Conservation (phyloP, 37 sponge, comb jelly and placozoan species). For the Geodia barretti region DNA sequence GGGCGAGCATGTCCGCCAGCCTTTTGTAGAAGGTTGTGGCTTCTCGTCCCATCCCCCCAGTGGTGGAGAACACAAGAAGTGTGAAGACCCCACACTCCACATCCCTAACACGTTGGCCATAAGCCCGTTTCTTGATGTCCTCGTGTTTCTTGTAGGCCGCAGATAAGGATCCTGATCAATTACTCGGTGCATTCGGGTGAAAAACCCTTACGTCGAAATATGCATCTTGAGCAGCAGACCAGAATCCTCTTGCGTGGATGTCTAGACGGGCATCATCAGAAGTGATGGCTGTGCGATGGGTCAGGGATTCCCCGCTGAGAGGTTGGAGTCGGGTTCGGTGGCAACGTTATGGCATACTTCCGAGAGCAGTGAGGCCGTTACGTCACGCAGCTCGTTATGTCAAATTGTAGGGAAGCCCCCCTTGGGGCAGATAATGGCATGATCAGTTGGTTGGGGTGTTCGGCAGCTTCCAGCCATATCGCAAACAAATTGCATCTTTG, state of each 20-base stretch:
- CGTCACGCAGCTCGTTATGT: slow-evolving; percentile 39
- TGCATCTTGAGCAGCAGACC: slow-evolving; percentile 19
- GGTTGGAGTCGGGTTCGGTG: slow-evolving; percentile 40
- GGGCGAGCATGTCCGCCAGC: slow-evolving; percentile 21
- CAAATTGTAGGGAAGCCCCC: slow-evolving; percentile 39
- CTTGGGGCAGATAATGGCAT: slow-evolving; percentile 13
- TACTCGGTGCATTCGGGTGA: slow-evolving; percentile 37
- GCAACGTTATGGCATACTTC: slow-evolving; percentile 44
- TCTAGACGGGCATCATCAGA: slow-evolving; percentile 24
- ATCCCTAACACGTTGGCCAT: slow-evolving; percentile 16
- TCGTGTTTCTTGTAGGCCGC: too few species aligned
- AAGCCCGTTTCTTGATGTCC: background rate
- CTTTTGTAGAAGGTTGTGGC: slow-evolving; percentile 32
- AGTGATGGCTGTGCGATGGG: slow-evolving; percentile 12
- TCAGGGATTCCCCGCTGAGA: slow-evolving; percentile 18
- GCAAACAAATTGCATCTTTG: background rate
- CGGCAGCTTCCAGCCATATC: slow-evolving; percentile 12
- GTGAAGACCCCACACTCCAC: slow-evolving; percentile 43
- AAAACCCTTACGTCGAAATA: slow-evolving; percentile 54
- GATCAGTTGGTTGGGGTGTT: background rate
- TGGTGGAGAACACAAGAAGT: slow-evolving; percentile 37
- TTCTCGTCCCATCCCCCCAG: slow-evolving; percentile 30
- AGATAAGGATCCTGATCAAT: slow-evolving; percentile 1
- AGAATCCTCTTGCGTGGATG: slow-evolving; percentile 37
- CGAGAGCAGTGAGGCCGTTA: slow-evolving; percentile 32